Conservation (phyloP, 2,888 invertebrate species). For the Stratiomys singularior region DNA sequence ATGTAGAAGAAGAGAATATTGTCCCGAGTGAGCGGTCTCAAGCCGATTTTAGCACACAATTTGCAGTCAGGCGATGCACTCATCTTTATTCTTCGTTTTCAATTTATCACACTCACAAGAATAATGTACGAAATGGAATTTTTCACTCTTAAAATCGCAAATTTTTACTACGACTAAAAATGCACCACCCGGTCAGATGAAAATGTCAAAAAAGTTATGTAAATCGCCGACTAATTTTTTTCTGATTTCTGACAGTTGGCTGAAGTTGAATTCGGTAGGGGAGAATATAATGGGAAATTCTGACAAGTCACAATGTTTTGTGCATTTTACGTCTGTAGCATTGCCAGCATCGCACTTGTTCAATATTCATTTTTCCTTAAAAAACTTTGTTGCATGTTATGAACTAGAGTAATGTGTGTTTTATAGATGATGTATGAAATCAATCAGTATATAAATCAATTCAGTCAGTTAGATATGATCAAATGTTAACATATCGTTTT, state of each 20-base stretch:
- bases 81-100: slow-evolving; percentile 14
- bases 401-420: too few relatives aligned
- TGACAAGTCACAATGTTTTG: too few relatives aligned
- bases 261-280: background rate
- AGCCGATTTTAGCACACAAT: slow-evolving; percentile 61
- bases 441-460: too few relatives aligned
- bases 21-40: slow-evolving; percentile 77
- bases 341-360: too few relatives aligned
- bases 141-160: background rate
- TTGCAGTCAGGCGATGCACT: slow-evolving; percentile 55
- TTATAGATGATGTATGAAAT: too few relatives aligned
- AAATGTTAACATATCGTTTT: too few relatives aligned
- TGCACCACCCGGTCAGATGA: slow-evolving; percentile 31
- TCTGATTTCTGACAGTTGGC: background rate
- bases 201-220: slow-evolving; percentile 45
- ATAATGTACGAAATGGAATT: background rate
- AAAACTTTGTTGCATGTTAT: too few relatives aligned
- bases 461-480: too few relatives aligned
- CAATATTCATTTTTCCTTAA: too few relatives aligned
- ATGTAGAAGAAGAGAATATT: slow-evolving; percentile 80
- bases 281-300: too few relatives aligned
- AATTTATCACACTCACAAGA: background rate
- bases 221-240: slow-evolving; percentile 22
- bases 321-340: too few relatives aligned
- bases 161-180: background rate